Percentiles rank a stretch among this genome's conserved stretches.
phyloP scores from a whole-genome alignment of 2,113 vertebrate genomes.

The Hipposideros armiger region DNA sequence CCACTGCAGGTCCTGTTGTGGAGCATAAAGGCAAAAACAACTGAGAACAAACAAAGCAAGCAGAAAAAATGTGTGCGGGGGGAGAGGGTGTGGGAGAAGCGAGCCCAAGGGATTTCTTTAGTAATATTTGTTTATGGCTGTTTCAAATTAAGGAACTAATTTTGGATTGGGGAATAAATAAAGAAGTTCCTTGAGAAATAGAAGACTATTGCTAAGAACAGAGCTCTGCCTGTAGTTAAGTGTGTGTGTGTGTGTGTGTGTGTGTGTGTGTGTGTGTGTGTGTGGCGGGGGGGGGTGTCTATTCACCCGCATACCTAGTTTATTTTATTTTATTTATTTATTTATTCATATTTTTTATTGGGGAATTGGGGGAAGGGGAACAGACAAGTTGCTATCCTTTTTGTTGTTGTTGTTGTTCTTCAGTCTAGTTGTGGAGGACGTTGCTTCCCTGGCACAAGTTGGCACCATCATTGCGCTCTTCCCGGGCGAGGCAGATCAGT shows the following conservation, averaged over 20 bases:
- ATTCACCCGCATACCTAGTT: not conserved
- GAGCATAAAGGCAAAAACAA: conserved; percentile 30
- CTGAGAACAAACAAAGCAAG: conserved; percentile 51
- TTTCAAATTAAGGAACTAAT: conserved; percentile 81
- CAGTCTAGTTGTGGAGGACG: no score
- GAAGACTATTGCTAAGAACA: conserved; percentile 40
- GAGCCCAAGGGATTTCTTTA: conserved; percentile 56
- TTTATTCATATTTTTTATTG: no score
- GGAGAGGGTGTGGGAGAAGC: conserved; percentile 66
- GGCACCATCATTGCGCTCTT: no score
- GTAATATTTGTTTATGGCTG: conserved; percentile 74
- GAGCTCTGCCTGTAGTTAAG: not conserved
- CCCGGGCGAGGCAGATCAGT: no score
- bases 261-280: no score
- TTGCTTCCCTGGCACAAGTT: no score
- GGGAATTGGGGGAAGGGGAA: no score
- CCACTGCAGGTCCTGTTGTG: not conserved
- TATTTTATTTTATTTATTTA: no score
- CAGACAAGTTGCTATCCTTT: no score
- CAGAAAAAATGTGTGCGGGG: conserved; percentile 49
- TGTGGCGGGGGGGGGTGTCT: not conserved
- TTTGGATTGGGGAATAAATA: conserved; percentile 71
- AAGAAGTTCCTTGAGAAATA: conserved; percentile 72
- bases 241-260: no score
- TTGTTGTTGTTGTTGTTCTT: no score